These are phyloP conservation scores for Aramus guarauna DNA, from an alignment of 2,113 vertebrate species.

Conservation along the genomic window DNA sequence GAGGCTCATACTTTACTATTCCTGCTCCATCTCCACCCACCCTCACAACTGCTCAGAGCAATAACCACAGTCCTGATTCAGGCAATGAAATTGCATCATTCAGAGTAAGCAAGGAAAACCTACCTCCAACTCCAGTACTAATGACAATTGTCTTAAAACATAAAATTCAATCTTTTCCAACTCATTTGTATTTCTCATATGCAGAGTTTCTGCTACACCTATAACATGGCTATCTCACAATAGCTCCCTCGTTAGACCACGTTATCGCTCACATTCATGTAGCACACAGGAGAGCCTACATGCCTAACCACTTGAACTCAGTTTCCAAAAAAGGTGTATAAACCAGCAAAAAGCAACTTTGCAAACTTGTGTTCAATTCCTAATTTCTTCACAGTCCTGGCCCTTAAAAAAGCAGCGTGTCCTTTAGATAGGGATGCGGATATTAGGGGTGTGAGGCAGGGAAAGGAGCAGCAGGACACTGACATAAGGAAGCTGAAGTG, in stretches of 20 bases:
- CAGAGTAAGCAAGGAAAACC: background rate
- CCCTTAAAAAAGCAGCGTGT: background rate
- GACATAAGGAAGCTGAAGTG: background rate
- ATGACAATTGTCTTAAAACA: background rate
- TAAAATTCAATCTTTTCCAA: background rate
- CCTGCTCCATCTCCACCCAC: background rate
- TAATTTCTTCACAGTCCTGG: background rate
- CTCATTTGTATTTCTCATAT: background rate
- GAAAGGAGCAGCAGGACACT: background rate
- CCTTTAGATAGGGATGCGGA: background rate
- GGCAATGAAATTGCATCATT: background rate
- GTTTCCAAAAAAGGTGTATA: background rate
- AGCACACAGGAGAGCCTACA: background rate
- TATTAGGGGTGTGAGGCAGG: background rate
- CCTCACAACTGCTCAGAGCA: background rate
- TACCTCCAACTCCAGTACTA: background rate
- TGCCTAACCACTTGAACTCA: background rate
- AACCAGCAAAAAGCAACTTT: background rate
- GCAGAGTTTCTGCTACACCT: background rate
- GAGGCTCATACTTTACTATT: background rate
- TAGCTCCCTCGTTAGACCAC: background rate
- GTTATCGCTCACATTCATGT: background rate
- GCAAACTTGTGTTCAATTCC: background rate
- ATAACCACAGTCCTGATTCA: background rate
- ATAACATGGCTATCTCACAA: rapidly evolving